Evolutionary conservation across 2,888 invertebrate genomes (phyloP).

Genomic region (Athalia rosae): DNA sequence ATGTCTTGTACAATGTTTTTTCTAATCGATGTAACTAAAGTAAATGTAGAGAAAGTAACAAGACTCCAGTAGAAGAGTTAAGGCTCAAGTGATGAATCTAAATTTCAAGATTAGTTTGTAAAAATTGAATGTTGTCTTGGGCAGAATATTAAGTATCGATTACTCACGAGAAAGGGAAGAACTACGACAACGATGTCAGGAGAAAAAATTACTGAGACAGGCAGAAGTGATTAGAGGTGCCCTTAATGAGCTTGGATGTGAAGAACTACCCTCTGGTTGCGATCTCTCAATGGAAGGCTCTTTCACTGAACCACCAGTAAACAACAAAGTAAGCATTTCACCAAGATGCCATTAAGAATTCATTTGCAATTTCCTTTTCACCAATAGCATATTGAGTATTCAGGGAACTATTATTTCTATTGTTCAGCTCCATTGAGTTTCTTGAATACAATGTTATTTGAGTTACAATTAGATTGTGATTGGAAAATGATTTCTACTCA

Average conservation of each 20-base stretch:
- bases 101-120: conserved; percentile 38
- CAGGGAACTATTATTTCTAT: no score
- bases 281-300: conserved; percentile 77
- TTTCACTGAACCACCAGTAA: conserved; percentile 66
- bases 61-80: conserved; percentile 10
- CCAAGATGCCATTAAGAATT: neutral
- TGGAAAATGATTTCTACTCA: no score
- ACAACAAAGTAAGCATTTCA: conserved; percentile 61
- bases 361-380: neutral
- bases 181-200: conserved; percentile 86
- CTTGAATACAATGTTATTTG: no score
- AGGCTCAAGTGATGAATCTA: conserved; percentile 10
- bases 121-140: conserved; percentile 43
- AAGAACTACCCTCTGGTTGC: conserved; percentile 90
- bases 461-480: no score
- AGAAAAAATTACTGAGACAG: conserved; percentile 88
- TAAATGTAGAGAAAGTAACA: neutral
- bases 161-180: conserved; percentile 78
- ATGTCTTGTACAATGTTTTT: neutral
- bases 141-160: conserved; percentile 64
- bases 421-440: no score
- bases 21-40: neutral
- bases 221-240: conserved; percentile 89
- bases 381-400: no score
- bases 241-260: conserved; percentile 90